phyloP scores from a whole-genome alignment of 2,888 invertebrate genomes.

The Microplitis manilae region DNA sequence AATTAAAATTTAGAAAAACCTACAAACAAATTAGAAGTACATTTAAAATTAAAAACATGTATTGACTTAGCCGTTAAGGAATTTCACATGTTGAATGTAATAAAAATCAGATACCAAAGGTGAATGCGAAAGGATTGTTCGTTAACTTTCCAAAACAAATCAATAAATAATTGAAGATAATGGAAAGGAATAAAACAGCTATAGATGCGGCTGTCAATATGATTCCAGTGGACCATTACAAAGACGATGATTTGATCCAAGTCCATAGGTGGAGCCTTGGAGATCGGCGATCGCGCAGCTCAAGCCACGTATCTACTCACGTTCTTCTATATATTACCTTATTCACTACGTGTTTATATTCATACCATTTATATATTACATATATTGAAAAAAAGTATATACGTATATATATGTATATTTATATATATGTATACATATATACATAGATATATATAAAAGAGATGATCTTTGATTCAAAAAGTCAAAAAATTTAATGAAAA shows the following conservation, averaged over 20 bases:
- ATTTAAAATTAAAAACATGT: conserved; percentile 19
- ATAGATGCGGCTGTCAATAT: conserved; percentile 71
- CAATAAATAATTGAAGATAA: conserved; percentile 1
- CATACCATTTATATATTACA: conserved; percentile 12
- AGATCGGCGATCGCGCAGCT: conserved; percentile 70
- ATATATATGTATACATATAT: conserved; percentile 49
- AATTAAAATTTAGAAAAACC: not conserved
- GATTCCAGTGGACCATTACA: conserved; percentile 71
- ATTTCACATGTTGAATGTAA: conserved; percentile 6
- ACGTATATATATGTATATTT: conserved; percentile 38
- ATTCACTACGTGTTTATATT: conserved; percentile 42
- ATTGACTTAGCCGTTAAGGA: conserved; percentile 18
- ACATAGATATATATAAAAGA: conserved; percentile 51
- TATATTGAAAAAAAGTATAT: conserved; percentile 26
- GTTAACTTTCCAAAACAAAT: not conserved
- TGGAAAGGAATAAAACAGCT: conserved; percentile 51
- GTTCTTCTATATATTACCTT: conserved; percentile 69
- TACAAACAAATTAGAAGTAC: conserved; percentile 1
- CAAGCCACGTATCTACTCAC: conserved; percentile 72
- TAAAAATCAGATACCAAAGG: not conserved
- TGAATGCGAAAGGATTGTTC: conserved; percentile 17
- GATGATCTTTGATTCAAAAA: conserved; percentile 42
- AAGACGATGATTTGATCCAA: conserved; percentile 71
- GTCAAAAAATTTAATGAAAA: conserved; percentile 3
- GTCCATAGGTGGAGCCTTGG: conserved; percentile 71